Conservation (phyloP, 2,797 vertebrate species). For the Novumbra hubbsi region DNA sequence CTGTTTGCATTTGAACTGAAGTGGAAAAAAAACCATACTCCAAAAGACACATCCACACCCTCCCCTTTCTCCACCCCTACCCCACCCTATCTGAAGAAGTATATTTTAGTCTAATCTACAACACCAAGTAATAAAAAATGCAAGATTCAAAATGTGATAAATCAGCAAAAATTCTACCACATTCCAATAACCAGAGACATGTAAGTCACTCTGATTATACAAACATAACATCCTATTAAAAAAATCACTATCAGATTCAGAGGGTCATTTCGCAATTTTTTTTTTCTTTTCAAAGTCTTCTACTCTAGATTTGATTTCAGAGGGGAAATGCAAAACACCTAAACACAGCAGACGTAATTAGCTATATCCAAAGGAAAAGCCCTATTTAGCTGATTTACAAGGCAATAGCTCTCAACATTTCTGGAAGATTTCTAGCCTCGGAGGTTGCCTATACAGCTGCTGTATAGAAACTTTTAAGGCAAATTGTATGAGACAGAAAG, state of each 20-base stretch:
- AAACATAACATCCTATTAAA: constrained; percentile 89
- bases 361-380: constrained; percentile 86
- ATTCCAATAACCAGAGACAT: constrained; percentile 86
- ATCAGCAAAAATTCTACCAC: constrained; percentile 86
- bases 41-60: constrained; percentile 48
- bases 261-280: constrained; percentile 83
- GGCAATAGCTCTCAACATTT: constrained; percentile 74
- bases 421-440: constrained; percentile 79
- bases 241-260: constrained; percentile 78
- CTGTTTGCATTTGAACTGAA: constrained; percentile 83
- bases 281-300: constrained; percentile 74
- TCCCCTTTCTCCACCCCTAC: constrained; percentile 49
- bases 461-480: constrained; percentile 95
- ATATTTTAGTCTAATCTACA: constrained; percentile 82
- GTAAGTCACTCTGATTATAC: constrained; percentile 79
- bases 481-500: constrained; percentile 87
- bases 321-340: constrained; percentile 83
- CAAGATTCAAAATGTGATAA: constrained; percentile 81
- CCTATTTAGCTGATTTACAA: constrained; percentile 65
- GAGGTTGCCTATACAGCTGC: constrained; percentile 86
- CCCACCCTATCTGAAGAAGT: constrained; percentile 53
- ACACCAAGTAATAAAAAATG: constrained; percentile 81
- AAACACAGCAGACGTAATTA: constrained; percentile 83
- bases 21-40: constrained; percentile 57
- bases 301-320: constrained; percentile 79